Evolutionary conservation across 1,140 invertebrate species (phyloP).

Genomic region (Phenacoccus solenopsis): DNA sequence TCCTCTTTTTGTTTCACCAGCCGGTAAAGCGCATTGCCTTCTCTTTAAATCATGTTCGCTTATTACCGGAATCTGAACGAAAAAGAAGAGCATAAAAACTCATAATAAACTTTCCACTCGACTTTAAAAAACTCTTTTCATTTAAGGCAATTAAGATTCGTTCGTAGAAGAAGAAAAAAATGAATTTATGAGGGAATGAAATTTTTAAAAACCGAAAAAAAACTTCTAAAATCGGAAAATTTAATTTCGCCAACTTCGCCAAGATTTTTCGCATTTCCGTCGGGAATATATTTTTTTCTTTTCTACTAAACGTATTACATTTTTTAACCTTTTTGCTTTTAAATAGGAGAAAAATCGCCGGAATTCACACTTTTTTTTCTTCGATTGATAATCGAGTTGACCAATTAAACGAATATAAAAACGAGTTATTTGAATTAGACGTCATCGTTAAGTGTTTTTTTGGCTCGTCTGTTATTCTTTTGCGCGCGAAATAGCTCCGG

Average conservation of each 20-base stretch:
- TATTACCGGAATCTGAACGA: neutral
- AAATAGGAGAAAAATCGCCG: neutral
- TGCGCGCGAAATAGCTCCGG: no score
- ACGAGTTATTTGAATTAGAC: no score
- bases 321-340: neutral
- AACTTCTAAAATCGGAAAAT: conserved; percentile 6
- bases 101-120: conserved; percentile 8
- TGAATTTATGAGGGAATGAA: conserved; percentile 5
- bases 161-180: neutral
- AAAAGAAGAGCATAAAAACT: neutral
- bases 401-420: neutral
- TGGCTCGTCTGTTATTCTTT: no score
- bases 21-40: neutral
- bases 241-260: neutral
- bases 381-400: neutral
- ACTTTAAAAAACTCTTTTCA: conserved; percentile 6
- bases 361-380: neutral
- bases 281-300: neutral
- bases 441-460: no score
- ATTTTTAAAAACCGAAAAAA: neutral
- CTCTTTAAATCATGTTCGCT: conserved; percentile 9
- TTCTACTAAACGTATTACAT: neutral
- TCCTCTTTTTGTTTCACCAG: neutral
- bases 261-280: conserved; percentile 5
- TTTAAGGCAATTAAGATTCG: conserved; percentile 1